A percentile compares a stretch with the other conserved stretches of the same genome.
phyloP scores from a whole-genome alignment of 2,797 vertebrate species.

The Malacoraja senta region DNA sequence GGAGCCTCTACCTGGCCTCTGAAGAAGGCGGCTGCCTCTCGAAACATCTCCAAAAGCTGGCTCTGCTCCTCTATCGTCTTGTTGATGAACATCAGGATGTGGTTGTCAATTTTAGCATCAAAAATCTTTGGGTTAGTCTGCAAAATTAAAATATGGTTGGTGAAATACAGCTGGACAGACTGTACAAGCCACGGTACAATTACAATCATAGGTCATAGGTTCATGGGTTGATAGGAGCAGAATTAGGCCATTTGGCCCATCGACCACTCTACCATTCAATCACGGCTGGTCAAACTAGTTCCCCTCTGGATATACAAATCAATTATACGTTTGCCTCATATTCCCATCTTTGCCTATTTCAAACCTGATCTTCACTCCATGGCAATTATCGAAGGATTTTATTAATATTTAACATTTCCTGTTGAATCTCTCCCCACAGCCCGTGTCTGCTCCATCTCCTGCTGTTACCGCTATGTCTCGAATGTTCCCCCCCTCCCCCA shows the following conservation, averaged over 20 bases:
- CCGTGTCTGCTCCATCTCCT: no score
- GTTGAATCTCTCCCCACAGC: not conserved
- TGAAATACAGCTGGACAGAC: not conserved
- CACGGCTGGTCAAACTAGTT: not conserved
- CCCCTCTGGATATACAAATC: not conserved
- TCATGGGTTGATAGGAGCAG: no score
- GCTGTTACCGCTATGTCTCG: not conserved
- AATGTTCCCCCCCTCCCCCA: not conserved
- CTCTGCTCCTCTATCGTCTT: slow-evolving; percentile 57
- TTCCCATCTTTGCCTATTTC: not conserved
- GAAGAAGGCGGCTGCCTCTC: slow-evolving; percentile 58
- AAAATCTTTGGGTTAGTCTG: slow-evolving; percentile 76
- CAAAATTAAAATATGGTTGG: not conserved
- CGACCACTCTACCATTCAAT: no score
- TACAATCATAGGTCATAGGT: no score
- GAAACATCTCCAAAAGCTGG: slow-evolving; percentile 51
- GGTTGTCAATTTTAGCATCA: slow-evolving; percentile 62
- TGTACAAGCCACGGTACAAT: no score
- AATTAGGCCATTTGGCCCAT: no score
- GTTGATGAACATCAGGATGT: slow-evolving; percentile 81
- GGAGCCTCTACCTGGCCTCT: slow-evolving; percentile 64
- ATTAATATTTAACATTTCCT: not conserved
- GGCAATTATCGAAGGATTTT: not conserved
- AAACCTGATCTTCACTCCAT: not conserved
- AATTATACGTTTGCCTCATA: not conserved